Base-by-base conservation (phyloP, 2,797 vertebrate species). In the Varecia variegata region DNA sequence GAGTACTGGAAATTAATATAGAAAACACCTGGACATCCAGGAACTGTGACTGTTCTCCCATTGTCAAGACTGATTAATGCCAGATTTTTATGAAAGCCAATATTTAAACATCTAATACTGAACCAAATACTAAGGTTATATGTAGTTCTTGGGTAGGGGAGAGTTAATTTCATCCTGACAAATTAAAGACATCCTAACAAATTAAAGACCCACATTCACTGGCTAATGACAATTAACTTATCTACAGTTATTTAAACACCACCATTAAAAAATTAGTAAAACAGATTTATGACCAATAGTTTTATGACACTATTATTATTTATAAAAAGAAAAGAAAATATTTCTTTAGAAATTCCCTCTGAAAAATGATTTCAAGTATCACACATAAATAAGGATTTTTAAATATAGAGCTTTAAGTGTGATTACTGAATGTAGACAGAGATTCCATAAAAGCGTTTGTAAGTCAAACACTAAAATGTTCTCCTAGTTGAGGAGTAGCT, bases 101-200 rank as follows among this genome's bases (percentile, higher is more conserved):
- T 73, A 82, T 43, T 81, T 96, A 88, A 47, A 94, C 38, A 65
- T 70, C 38, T 94, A 82, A 85, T 76, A 91, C n/a, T 14, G 17
- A 97, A 60, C 21, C 15, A 93, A 47, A 83, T 47, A 91, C 60
- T 95, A 89, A 96, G 56, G 23, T 76, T 96, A 88, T 68, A 92
- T 38, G 2, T 47, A 81, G 9, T 85, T 95, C 47, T 82, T 77
- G 23, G 54, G 27, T 76, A 91, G 50, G 17, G 35, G 27, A 60
- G 70, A 95, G 62, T 76, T 87, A 80, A 77, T 84, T 92, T 74
- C 76, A 90, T 83, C 43, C 32, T 88, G 65, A 88, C 25, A 95
- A 87, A 58, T 91, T 88, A 96, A 84, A 93, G 40, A 80, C 23
- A 70, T n/a, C 54, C 21, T 25, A 4, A 58, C 56, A 58, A 43